Conservation (phyloP, 1,140 invertebrate genomes). For the Drosophila mayri region DNA sequence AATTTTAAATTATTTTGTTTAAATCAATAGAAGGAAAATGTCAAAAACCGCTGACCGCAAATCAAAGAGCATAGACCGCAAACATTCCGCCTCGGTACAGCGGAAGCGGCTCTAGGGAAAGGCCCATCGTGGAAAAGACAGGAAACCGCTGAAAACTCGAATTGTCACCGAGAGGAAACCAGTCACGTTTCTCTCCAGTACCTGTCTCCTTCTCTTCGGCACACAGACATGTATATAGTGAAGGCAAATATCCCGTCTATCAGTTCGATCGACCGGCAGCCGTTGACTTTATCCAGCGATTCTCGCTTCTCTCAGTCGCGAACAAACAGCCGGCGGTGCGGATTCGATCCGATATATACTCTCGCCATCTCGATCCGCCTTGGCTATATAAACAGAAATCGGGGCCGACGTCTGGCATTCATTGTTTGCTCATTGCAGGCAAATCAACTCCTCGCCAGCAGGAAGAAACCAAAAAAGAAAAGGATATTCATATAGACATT, state of each 20-base stretch:
- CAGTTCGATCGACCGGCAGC: slow-evolving; percentile 21
- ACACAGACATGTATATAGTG: not conserved
- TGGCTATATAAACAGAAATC: slow-evolving; percentile 70
- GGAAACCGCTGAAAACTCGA: slow-evolving; percentile 40
- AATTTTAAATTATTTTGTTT: slow-evolving; percentile 7
- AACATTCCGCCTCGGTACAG: not conserved
- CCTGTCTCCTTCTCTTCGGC: not conserved
- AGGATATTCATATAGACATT: slow-evolving; percentile 10
- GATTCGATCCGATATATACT: slow-evolving; percentile 32
- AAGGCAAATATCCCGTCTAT: slow-evolving; percentile 29
- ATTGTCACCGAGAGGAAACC: slow-evolving; percentile 24
- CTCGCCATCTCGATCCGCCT: slow-evolving; percentile 28
- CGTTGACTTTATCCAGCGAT: slow-evolving; percentile 30
- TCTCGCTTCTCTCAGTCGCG: slow-evolving; percentile 47
- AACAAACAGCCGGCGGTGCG: slow-evolving; percentile 40
- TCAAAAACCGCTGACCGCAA: slow-evolving; percentile 36
- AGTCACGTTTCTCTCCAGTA: slow-evolving; percentile 24
- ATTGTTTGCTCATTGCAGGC: slow-evolving; percentile 68
- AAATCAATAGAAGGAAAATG: slow-evolving; percentile 20
- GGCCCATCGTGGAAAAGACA: slow-evolving; percentile 48
- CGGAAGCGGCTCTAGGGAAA: slow-evolving; percentile 42
- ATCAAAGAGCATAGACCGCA: slow-evolving; percentile 13
- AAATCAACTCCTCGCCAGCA: slow-evolving; percentile 36
- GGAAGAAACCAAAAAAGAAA: not conserved
- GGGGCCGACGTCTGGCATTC: slow-evolving; percentile 63